Evolutionary conservation across 30 jellyfish, hydroid and myxozoan species (phyloP).

Genomic region (Turritopsis dohrnii): DNA sequence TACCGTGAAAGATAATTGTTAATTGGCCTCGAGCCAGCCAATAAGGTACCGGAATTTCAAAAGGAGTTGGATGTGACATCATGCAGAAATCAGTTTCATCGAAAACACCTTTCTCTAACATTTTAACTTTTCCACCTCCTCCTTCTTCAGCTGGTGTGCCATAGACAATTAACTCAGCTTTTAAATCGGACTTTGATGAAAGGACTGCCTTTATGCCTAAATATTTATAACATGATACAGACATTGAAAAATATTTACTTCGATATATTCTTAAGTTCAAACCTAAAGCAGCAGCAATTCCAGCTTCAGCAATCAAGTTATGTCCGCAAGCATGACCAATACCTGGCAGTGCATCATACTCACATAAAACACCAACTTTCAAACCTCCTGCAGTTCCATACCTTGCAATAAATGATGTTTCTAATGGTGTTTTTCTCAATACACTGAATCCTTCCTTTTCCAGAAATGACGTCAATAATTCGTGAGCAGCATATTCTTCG

Average conservation of each 20-base stretch:
- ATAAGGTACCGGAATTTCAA: constrained; percentile 40
- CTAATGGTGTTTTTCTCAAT: constrained; percentile 53
- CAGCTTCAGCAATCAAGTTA: constrained; percentile 83
- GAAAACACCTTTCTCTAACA: constrained; percentile 74
- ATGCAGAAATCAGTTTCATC: constrained; percentile 87
- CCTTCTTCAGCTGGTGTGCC: constrained; percentile 99
- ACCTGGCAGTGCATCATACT: constrained; percentile 97
- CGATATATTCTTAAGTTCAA: not conserved
- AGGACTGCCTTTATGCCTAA: constrained; percentile 70
- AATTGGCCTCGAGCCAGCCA: constrained; percentile 33
- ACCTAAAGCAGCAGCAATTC: constrained; percentile 89
- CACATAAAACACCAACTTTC: constrained; percentile 67
- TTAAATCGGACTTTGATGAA: constrained; percentile 42
- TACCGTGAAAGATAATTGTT: constrained; percentile 55
- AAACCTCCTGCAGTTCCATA: constrained; percentile 65
- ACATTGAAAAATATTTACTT: not conserved
- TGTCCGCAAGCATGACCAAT: constrained; percentile 99
- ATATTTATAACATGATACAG: no score
- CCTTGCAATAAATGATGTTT: constrained; percentile 80
- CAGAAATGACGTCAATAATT: constrained; percentile 40
- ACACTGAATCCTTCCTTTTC: constrained; percentile 81
- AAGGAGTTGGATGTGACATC: constrained; percentile 92
- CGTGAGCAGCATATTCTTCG: constrained; percentile 70
- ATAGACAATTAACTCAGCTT: constrained; percentile 63
- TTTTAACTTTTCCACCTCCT: constrained; percentile 86